Base-by-base conservation (phyloP, 2,113 vertebrate genomes). In the Macheiramphus alcinus region DNA sequence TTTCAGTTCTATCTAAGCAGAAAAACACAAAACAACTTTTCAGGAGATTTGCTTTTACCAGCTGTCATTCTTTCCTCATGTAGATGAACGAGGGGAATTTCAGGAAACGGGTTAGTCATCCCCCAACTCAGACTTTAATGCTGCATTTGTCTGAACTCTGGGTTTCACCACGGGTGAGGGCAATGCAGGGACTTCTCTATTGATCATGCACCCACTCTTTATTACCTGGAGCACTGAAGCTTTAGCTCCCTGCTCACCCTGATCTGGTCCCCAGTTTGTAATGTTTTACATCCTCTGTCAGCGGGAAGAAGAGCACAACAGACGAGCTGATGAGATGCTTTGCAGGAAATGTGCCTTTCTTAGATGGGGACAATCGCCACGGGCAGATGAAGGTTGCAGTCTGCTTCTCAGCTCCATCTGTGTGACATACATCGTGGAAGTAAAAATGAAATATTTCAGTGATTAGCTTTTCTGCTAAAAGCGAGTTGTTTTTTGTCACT, bases 141-240 rank as follows among this genome's bases (percentile, higher is more conserved):
- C 31, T 74, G 31, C 31, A 13, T 59, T 82, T 43, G 7, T 42
- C 26, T 32, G 45, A 76, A 53, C 15, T 50, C n/a, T 23, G 48
- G 12, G 7, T n/a, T 66, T 67, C 5, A 2, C n/a, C 61, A 52
- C 1, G 0, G 13, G 25, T 0, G 0, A 71, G 42, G 52, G 52
- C 27, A 43, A 45, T 8, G 13, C 22, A n/a, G 31, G 4, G 38
- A 7, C 19, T 47, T 40, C 36, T 31, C 32, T 67, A 8, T 10
- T 6, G 36, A 32, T 27, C 43, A 7, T 10, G 20, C 52, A 62
- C 47, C 12, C 2, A 0, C 25, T 55, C 11, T 66, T 36, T 72
- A n/a, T 27, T 50, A 27, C 53, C 43, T 52, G 55, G 23, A 79
- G 25, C 58, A 34, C 63, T 36, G 81, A 65, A 59, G 18, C 10